These are phyloP conservation scores for Cryptus armator DNA, from an alignment of 2,888 invertebrate genomes.

Conservation along the genomic window DNA sequence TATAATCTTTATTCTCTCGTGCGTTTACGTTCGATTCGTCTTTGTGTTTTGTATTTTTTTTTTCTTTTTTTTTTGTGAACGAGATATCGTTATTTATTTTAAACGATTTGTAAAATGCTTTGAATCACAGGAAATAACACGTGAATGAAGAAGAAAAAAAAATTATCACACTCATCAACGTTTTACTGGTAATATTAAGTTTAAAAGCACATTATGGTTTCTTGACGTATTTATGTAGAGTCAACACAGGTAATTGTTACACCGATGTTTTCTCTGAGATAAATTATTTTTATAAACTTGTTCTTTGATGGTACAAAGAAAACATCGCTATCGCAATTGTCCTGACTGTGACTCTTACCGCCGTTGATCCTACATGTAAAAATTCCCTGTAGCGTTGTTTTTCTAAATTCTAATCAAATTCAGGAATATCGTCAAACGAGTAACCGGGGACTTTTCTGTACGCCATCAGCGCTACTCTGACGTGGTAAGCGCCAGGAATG, in stretches of 20 bases:
- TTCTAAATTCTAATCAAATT: slow-evolving; percentile 89
- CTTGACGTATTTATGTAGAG: slow-evolving; percentile 35
- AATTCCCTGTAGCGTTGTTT: background rate
- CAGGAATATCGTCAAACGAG: slow-evolving; percentile 95
- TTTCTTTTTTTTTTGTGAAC: slow-evolving; percentile 3
- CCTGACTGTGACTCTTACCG: too few relatives aligned
- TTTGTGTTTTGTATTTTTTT: slow-evolving; percentile 15
- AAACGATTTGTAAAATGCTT: slow-evolving; percentile 3
- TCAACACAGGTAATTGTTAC: too few relatives aligned
- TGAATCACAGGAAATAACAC: slow-evolving; percentile 10
- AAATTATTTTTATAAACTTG: too few relatives aligned
- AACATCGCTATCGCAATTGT: too few relatives aligned
- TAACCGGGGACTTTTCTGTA: slow-evolving; percentile 94
- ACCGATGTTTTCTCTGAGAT: too few relatives aligned
- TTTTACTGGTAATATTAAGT: slow-evolving; percentile 23
- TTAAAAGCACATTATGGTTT: slow-evolving; percentile 54
- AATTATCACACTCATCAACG: background rate
- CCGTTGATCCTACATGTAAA: slow-evolving; percentile 25
- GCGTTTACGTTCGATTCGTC: slow-evolving; percentile 23
- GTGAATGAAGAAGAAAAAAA: slow-evolving; percentile 13
- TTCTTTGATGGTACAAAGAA: too few relatives aligned
- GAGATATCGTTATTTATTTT: background rate
- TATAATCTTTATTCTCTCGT: slow-evolving; percentile 18
- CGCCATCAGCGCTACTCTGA: slow-evolving; percentile 94
- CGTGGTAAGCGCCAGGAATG: slow-evolving; percentile 96